Conservation (phyloP, 2,113 vertebrate species). For the Pristiophorus japonicus region DNA sequence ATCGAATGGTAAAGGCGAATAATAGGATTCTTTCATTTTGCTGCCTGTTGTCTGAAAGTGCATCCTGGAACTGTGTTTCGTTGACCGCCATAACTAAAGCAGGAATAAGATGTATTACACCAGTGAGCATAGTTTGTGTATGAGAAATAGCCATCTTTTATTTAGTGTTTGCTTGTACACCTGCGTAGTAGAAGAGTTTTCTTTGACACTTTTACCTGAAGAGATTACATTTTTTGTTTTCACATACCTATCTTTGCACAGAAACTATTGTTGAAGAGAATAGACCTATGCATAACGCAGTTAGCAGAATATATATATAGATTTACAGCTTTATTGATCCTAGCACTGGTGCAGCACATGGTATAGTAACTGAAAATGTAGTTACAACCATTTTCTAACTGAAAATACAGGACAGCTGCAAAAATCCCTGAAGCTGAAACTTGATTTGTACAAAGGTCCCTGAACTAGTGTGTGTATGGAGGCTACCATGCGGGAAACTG, state of each 20-base stretch:
- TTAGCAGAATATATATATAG: background rate
- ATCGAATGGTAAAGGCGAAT: background rate
- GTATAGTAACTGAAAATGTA: background rate
- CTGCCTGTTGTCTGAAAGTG: constrained; percentile 18
- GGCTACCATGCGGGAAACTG: background rate
- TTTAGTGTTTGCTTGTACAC: background rate
- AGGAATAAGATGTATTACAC: background rate
- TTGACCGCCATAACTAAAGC: background rate
- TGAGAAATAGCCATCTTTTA: background rate
- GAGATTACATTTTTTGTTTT: background rate
- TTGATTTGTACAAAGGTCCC: background rate
- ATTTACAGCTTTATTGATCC: background rate
- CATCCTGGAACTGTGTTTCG: background rate
- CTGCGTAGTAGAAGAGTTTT: background rate
- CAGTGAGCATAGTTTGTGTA: background rate
- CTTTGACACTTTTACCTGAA: background rate
- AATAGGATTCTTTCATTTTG: background rate
- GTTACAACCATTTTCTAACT: background rate
- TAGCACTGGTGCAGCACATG: background rate
- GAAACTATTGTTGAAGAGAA: too few species aligned
- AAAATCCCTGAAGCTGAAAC: constrained; percentile 9
- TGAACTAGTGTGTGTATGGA: background rate
- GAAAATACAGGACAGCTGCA: background rate
- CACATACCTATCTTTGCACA: background rate
- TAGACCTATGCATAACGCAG: background rate